phyloP scores from a whole-genome alignment of 2,113 vertebrate species.

The Danio rerio region DNA sequence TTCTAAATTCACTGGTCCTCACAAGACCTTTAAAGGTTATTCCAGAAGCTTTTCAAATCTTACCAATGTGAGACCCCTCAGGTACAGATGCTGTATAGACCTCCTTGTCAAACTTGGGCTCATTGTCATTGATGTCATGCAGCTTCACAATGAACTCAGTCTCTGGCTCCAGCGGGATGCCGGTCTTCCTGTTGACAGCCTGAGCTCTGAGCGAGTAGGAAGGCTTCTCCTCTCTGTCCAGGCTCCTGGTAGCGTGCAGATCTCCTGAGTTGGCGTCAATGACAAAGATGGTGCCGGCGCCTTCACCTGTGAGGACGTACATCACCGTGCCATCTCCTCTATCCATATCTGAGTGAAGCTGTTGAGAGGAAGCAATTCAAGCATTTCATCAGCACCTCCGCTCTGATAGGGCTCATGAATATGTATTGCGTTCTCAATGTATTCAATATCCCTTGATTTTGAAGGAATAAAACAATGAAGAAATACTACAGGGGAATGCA shows the following conservation, averaged over 20 bases:
- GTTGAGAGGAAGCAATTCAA: conserved; percentile 64
- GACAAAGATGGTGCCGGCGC: conserved; percentile 91
- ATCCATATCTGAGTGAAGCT: conserved; percentile 97
- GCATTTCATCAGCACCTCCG: conserved; percentile 41
- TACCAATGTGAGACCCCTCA: conserved; percentile 91
- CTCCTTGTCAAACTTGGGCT: conserved; percentile 91
- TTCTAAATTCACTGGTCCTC: too few species aligned
- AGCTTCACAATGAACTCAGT: conserved; percentile 95
- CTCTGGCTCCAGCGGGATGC: conserved; percentile 89
- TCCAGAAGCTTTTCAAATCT: conserved; percentile 51
- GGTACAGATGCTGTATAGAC: conserved; percentile 87
- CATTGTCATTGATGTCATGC: conserved; percentile 97
- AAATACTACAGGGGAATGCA: background rate
- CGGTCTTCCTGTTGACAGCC: conserved; percentile 86
- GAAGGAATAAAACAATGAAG: conserved; percentile 29
- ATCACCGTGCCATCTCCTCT: conserved; percentile 87
- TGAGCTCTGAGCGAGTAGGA: conserved; percentile 89
- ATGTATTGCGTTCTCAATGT: conserved; percentile 14
- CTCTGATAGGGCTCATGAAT: conserved; percentile 43
- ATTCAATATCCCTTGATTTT: conserved; percentile 28
- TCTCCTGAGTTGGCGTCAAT: conserved; percentile 93
- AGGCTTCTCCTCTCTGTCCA: conserved; percentile 93
- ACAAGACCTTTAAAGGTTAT: background rate
- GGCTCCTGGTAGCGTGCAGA: conserved; percentile 90
- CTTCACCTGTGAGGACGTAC: conserved; percentile 94